Evolutionary conservation across 2,888 invertebrate species (phyloP), one percentile per base, ranked within the genome.

Genomic region (Belgica antarctica): DNA sequence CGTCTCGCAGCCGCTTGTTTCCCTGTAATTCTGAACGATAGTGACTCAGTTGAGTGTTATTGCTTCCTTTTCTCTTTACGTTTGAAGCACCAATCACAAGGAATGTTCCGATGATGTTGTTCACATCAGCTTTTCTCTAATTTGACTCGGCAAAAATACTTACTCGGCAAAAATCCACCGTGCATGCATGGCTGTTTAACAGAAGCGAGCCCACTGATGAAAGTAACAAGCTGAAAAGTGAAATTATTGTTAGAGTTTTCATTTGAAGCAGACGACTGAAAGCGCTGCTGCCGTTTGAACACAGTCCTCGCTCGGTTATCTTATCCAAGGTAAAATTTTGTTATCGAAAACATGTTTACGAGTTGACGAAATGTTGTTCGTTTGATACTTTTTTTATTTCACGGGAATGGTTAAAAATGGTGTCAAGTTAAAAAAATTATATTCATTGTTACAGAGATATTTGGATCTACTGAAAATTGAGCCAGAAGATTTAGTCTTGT

Each of bases 1-100:
- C 0, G 76, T 2, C 0, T 78, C 25, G 73, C 85, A 85, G 7
- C 80, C 80, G 0, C 10, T 15, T 24, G 61, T 41, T 41, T 70
- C 70, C 28, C 28, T 36, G 70, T 70, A 70, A 52, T 24, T 61
- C 70, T 70, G 24, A 41, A 24, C n/a, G 12, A 7, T 46, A 31
- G 34, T 31, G 7, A 31, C 12, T 31, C 12, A 31, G 7, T 31
- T 8, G 34, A 31, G 5, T 31, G 34, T 31, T 31, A 5, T n/a
- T n/a, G n/a, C n/a, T n/a, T n/a, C n/a, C n/a, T n/a, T n/a, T n/a
- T n/a, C n/a, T n/a, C n/a, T n/a, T n/a, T n/a, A n/a, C n/a, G n/a
- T n/a, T n/a, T n/a, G n/a, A n/a, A n/a, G n/a, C n/a, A n/a, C n/a
- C n/a, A n/a, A n/a, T n/a, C n/a, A n/a, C n/a, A n/a, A n/a, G n/a